Percentiles rank a stretch among this genome's conserved stretches.
Conservation (phyloP, 2,797 vertebrate species). For the Pseudocheirus occidentalis region DNA sequence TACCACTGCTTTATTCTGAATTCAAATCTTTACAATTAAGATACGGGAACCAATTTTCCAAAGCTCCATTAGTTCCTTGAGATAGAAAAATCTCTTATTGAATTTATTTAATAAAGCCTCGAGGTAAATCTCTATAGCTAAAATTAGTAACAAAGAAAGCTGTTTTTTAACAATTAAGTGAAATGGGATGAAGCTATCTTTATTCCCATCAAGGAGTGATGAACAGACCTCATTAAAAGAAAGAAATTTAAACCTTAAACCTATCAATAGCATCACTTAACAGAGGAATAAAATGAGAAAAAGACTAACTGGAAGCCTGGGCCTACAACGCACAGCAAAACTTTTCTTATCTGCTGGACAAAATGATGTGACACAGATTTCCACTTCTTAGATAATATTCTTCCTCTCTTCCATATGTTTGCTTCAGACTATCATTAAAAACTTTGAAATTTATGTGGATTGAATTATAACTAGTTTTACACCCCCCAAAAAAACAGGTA, state of each 20-base stretch:
- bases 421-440: not conserved
- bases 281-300: constrained; percentile 1
- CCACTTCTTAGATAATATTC: not conserved
- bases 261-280: not conserved
- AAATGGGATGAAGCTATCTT: not conserved
- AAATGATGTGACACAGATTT: not conserved
- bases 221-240: constrained; percentile 3
- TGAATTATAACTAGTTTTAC: not conserved
- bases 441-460: constrained; percentile 17
- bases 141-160: not conserved
- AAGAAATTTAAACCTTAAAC: not conserved
- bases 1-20: constrained; percentile 8
- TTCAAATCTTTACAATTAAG: constrained; percentile 20
- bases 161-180: constrained; percentile 51
- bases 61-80: constrained; percentile 33
- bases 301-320: not conserved
- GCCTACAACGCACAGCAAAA: not conserved
- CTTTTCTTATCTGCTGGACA: not conserved
- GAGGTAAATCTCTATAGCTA: constrained; percentile 42
- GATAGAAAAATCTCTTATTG: constrained; percentile 43
- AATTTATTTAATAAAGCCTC: constrained; percentile 57
- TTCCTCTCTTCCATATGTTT: not conserved
- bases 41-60: constrained; percentile 25
- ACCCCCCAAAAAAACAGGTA: not conserved
- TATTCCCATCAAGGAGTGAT: not conserved